These are phyloP conservation scores for Drosophila lutescens DNA, from an alignment of 2,888 invertebrate species.

Conservation along the genomic window DNA sequence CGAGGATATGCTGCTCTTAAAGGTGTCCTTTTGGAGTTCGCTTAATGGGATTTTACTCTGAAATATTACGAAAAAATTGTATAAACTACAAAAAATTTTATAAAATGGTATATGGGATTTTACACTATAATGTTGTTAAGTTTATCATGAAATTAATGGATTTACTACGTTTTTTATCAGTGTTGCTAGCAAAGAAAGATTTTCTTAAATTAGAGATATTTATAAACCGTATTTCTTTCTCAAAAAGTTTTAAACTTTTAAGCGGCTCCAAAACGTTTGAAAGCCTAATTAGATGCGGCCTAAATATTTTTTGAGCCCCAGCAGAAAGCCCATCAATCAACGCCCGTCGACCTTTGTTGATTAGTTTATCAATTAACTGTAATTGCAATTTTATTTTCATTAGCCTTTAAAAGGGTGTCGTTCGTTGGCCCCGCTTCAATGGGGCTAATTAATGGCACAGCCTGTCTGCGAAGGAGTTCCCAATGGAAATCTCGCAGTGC, in stretches of 20 bases:
- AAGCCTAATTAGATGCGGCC: neutral
- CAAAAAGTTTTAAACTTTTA: neutral
- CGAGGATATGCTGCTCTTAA: neutral
- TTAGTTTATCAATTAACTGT: slow-evolving; percentile 67
- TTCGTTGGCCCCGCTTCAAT: slow-evolving; percentile 20
- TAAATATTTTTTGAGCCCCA: neutral
- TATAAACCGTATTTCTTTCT: no score
- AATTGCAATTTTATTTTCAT: slow-evolving; percentile 70
- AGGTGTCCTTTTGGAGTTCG: neutral
- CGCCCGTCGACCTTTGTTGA: slow-evolving; percentile 40
- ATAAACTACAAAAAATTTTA: no score
- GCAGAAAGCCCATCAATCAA: slow-evolving; percentile 56
- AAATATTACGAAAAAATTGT: no score
- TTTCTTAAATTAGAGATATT: no score
- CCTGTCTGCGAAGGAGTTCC: slow-evolving; percentile 30
- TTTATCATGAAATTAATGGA: no score
- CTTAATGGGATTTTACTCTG: no score
- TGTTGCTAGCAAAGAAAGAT: no score
- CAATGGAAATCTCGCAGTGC: slow-evolving; percentile 34
- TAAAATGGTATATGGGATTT: no score
- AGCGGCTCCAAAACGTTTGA: neutral
- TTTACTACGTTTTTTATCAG: no score
- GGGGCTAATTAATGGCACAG: slow-evolving; percentile 62
- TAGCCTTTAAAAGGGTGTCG: slow-evolving; percentile 33
- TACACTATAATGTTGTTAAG: no score